Evolutionary conservation across 2,888 invertebrate species (phyloP).

Genomic region (Harpagoxenus sublaevis): DNA sequence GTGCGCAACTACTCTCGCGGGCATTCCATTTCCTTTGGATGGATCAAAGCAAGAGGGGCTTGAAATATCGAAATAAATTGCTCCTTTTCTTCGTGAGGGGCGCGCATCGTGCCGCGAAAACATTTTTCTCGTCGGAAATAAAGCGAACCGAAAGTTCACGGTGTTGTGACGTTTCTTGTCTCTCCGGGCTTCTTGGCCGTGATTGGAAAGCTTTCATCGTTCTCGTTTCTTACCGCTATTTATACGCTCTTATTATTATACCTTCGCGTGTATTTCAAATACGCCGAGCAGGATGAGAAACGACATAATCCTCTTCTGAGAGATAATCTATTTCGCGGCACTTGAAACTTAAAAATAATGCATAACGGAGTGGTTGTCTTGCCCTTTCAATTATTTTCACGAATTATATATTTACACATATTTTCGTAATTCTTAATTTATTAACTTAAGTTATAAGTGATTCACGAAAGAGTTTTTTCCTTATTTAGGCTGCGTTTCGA

Average conservation of each 20-base stretch:
- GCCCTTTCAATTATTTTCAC: not conserved
- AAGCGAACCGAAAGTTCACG: constrained; percentile 46
- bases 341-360: constrained; percentile 31
- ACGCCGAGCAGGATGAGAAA: constrained; percentile 10
- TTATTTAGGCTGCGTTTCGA: not conserved
- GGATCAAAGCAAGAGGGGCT: constrained; percentile 39
- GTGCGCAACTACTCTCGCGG: constrained; percentile 22
- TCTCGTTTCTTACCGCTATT: constrained; percentile 33
- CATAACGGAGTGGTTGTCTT: not conserved
- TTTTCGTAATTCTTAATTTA: not conserved
- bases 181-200: constrained; percentile 21
- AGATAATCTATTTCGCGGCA: constrained; percentile 17
- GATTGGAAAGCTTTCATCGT: constrained; percentile 58
- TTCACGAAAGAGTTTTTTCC: not conserved
- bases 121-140: constrained; percentile 55
- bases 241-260: constrained; percentile 22
- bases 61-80: constrained; percentile 55
- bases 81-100: constrained; percentile 42
- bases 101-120: constrained; percentile 33
- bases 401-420: not conserved
- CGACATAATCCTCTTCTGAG: constrained; percentile 16
- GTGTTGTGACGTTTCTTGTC: constrained; percentile 49
- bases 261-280: constrained; percentile 35
- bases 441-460: not conserved
- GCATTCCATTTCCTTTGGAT: constrained; percentile 25